Conservation (phyloP, 1,140 invertebrate genomes). For the Drosophila ananassae region DNA sequence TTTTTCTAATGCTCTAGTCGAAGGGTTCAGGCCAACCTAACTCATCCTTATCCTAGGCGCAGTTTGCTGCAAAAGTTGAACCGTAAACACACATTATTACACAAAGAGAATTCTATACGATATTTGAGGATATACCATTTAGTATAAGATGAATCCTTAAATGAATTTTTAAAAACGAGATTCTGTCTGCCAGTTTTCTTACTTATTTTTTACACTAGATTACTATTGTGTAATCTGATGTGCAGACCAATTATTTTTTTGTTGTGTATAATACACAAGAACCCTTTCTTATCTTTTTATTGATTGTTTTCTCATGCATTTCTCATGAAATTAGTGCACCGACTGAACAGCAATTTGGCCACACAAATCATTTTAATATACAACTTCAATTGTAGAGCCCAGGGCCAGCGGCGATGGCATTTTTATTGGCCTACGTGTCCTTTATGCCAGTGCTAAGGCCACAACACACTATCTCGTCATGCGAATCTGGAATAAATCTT, state of each 20-base stretch:
- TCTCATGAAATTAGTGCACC: constrained; percentile 62
- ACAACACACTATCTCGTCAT: constrained; percentile 68
- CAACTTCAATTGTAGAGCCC: constrained; percentile 45
- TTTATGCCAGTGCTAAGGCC: constrained; percentile 34
- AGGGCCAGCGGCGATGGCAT: constrained; percentile 45
- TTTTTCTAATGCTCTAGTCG: constrained; percentile 57
- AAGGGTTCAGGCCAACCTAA: neutral
- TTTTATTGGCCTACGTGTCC: constrained; percentile 80
- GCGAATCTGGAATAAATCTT: constrained; percentile 78
- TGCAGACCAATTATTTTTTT: neutral
- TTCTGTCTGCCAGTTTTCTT: too few species aligned
- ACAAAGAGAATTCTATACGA: neutral
- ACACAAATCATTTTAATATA: constrained; percentile 76
- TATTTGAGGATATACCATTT: too few species aligned
- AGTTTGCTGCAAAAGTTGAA: neutral
- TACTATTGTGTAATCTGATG: too few species aligned
- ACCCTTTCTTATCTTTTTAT: constrained; percentile 29
- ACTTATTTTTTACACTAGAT: too few species aligned
- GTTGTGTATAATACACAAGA: neutral
- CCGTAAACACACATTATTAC: neutral
- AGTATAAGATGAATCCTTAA: too few species aligned
- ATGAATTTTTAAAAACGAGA: too few species aligned
- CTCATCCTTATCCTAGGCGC: neutral
- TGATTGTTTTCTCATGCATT: constrained; percentile 51
- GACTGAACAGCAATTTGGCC: constrained; percentile 29